phyloP scores from a whole-genome alignment of 2,888 invertebrate species.

The Oscheius onirici region DNA sequence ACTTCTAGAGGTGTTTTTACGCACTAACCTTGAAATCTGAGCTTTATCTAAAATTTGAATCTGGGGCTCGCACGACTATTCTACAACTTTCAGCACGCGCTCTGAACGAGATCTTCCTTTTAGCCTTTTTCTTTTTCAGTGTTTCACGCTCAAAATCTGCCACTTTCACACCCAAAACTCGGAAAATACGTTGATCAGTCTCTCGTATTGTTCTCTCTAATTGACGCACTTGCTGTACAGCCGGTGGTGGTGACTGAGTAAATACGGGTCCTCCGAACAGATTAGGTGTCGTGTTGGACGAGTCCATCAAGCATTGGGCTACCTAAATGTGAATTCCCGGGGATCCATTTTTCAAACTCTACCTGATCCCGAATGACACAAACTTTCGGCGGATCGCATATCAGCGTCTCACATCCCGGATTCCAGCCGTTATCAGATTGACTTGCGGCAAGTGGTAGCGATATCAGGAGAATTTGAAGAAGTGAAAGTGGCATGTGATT shows the following conservation, averaged over 20 bases:
- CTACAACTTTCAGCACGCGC: too few relatives aligned
- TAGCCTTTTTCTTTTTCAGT: too few relatives aligned
- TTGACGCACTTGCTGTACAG: background rate
- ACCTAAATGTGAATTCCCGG: slow-evolving; percentile 32
- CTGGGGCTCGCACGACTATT: too few relatives aligned
- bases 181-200: too few relatives aligned
- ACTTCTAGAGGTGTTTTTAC: too few relatives aligned
- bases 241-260: slow-evolving; percentile 14
- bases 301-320: slow-evolving; percentile 46
- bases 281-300: slow-evolving; percentile 30
- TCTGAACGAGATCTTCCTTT: too few relatives aligned
- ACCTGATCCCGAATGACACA: slow-evolving; percentile 53
- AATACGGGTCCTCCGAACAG: slow-evolving; percentile 20
- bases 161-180: too few relatives aligned
- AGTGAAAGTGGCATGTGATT: background rate
- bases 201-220: too few relatives aligned
- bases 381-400: slow-evolving; percentile 56
- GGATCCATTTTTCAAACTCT: background rate
- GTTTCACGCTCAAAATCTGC: too few relatives aligned
- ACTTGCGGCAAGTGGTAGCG: slow-evolving; percentile 3
- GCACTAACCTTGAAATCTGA: too few relatives aligned
- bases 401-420: slow-evolving; percentile 48
- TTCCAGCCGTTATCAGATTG: slow-evolving; percentile 20
- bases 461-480: slow-evolving; percentile 7
- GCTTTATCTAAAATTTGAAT: too few relatives aligned